Evolutionary conservation across 2,888 invertebrate species (phyloP), one percentile per base, ranked within the genome.

Genomic region (Barypeithes pellucidus): DNA sequence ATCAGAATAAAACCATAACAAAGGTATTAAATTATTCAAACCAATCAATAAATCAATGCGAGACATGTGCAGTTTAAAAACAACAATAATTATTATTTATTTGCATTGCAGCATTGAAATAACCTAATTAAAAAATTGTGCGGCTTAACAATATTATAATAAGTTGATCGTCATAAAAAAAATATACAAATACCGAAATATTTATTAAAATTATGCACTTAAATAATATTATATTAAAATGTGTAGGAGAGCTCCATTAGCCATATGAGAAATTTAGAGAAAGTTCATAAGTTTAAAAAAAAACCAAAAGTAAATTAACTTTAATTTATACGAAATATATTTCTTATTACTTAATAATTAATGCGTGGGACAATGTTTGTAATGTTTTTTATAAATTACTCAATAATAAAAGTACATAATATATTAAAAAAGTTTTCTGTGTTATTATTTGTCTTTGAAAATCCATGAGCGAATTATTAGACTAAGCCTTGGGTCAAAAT

Each of bases 331-430:
- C 54, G 33, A 54, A 29, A 22, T 7, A 14, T n/a, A 14, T n/a
- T 54, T 54, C 7, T 29, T 54, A 33, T 54, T 54, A 33, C 54
- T 54, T 54, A 54, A 54, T 52, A 52, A 52, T 14, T 52, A 7
- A 29, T 52, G 52, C 52, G 50, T 50, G 52, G 52, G 29, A 52
- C 52, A 52, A 52, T 29, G 4, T 52, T 18, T n/a, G 52, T 50
- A 22, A 36, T 24, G 8, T 50, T 50, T 22, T 24, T n/a, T 52
- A 52, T 24, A 52, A n/a, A 52, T 29, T 24, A 52, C 29, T 14
- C 29, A 12, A 8, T 43, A 43, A 43, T n/a, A 8, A 47, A 20
- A 20, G 16, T 20, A 18, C 16, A 47, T 20, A 20, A 22, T 24
- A 24, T 24, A 50, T 20, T 47, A 52, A 29, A 29, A 29, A 29